Conservation (phyloP, 37 sponge, comb jelly and placozoan species). For the Agelas oroides region DNA sequence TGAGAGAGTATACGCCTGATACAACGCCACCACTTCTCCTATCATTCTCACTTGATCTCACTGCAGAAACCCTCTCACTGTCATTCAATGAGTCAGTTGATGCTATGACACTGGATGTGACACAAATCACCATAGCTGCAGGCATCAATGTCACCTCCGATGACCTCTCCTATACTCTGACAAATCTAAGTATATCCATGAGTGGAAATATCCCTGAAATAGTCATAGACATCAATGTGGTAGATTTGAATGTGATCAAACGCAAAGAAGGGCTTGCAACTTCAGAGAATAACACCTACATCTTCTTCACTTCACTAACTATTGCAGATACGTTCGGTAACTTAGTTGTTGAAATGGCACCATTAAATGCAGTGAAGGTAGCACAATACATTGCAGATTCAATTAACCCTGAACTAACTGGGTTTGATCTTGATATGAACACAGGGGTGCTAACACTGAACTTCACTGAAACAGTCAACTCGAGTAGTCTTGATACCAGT, state of each 20-base stretch:
- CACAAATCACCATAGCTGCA: conserved; percentile 61
- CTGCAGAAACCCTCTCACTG: conserved; percentile 64
- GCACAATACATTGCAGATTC: conserved; percentile 31
- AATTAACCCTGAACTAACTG: conserved; percentile 44
- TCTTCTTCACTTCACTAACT: conserved; percentile 36
- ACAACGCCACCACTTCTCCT: conserved; percentile 62
- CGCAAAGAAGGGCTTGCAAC: conserved; percentile 55
- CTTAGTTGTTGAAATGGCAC: conserved; percentile 21
- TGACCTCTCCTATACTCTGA: conserved; percentile 41
- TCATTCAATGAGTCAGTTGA: conserved; percentile 86
- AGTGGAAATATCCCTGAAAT: conserved; percentile 29
- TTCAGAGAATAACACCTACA: conserved; percentile 54
- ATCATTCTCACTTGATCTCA: conserved; percentile 69
- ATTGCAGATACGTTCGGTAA: conserved; percentile 84
- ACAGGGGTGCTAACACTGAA: conserved; percentile 72
- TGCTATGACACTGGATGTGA: conserved; percentile 44
- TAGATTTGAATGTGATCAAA: conserved; percentile 85
- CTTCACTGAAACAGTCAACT: conserved; percentile 85
- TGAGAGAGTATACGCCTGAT: conserved; percentile 64
- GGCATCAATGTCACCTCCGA: conserved; percentile 13
- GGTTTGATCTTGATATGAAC: conserved; percentile 82
- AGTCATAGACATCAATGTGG: conserved; percentile 30
- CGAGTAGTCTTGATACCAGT: conserved; percentile 63
- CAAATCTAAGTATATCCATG: conserved; percentile 13
- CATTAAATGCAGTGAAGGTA: conserved; percentile 19